These are phyloP conservation scores for Conger conger DNA, from an alignment of 2,113 vertebrate species.

Conservation along the genomic window DNA sequence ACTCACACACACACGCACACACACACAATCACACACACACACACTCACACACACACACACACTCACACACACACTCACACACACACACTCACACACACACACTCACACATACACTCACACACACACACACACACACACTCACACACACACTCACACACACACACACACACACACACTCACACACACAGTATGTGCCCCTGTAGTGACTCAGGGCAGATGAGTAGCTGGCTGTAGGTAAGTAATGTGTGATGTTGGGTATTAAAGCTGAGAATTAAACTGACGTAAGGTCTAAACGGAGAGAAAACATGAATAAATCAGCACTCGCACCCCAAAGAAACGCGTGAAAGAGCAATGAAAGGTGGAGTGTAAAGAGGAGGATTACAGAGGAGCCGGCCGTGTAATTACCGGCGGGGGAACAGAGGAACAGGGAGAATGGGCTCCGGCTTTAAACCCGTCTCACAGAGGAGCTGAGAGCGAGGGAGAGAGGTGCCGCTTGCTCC, in stretches of 20 bases:
- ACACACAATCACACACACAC: no score
- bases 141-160: not conserved
- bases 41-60: not conserved
- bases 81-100: no score
- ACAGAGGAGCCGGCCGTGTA: not conserved
- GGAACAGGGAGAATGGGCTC: not conserved
- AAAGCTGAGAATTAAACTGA: not conserved
- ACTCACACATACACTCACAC: no score
- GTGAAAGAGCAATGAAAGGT: not conserved
- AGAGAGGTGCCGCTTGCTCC: not conserved
- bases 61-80: not conserved
- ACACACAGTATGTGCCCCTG: not conserved
- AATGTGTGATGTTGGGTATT: not conserved
- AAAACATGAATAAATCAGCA: not conserved
- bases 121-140: not conserved
- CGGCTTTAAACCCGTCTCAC: not conserved
- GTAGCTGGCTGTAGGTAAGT: not conserved
- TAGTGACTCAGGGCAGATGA: not conserved
- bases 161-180: not conserved
- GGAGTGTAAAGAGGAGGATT: not conserved
- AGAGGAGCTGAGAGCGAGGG: not conserved
- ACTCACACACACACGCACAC: no score
- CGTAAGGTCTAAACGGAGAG: not conserved
- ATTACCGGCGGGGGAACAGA: not conserved
- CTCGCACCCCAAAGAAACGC: not conserved